Conservation (phyloP, 2,888 invertebrate genomes). For the Itoplectis maculator region DNA sequence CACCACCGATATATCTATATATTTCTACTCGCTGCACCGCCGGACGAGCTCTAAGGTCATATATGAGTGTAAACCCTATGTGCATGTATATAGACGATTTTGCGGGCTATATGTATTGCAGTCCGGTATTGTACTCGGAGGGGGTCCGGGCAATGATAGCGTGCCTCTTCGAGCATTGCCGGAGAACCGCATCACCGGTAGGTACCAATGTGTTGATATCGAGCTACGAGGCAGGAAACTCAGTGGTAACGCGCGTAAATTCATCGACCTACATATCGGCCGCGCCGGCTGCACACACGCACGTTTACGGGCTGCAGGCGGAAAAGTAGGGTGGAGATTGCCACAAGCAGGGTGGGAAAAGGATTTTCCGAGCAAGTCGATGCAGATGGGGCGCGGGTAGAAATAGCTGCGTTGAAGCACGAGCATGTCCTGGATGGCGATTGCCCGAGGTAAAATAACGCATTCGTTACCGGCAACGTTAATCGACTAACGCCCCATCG, state of each 20-base stretch:
- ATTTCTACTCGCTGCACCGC: background rate
- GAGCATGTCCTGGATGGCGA: constrained; percentile 28
- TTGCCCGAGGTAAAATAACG: constrained; percentile 52
- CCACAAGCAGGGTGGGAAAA: constrained; percentile 4
- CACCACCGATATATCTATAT: constrained; percentile 1
- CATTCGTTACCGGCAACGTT: constrained; percentile 57
- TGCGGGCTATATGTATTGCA: background rate
- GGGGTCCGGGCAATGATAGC: constrained; percentile 47
- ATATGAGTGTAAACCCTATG: constrained; percentile 11
- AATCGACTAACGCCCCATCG: constrained; percentile 49
- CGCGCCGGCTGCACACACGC: background rate
- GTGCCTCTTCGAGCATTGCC: constrained; percentile 29
- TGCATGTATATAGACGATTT: constrained; percentile 3
- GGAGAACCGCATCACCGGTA: background rate
- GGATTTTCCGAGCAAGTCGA: constrained; percentile 11
- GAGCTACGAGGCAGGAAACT: constrained; percentile 15
- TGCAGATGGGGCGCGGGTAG: constrained; percentile 9
- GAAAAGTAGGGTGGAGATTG: constrained; percentile 9
- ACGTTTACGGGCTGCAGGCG: background rate
- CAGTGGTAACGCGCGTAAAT: constrained; percentile 42
- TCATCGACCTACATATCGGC: constrained; percentile 42
- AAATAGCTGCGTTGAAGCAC: constrained; percentile 18
- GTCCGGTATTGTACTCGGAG: constrained; percentile 17
- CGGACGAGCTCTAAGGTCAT: background rate
- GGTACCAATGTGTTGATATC: constrained; percentile 1